Conservation (phyloP, 1,140 invertebrate species). For the Tenebrio molitor region DNA sequence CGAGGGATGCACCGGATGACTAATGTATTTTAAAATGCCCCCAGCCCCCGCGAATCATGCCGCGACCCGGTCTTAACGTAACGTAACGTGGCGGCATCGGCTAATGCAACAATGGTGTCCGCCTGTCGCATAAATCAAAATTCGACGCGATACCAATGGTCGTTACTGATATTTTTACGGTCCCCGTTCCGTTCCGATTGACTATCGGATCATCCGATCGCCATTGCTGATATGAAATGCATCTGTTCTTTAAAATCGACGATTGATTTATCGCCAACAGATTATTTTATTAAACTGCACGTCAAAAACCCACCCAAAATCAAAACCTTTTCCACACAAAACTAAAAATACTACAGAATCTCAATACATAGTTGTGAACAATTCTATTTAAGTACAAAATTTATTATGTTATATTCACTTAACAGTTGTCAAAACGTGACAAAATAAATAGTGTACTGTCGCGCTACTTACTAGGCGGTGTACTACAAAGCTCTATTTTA, state of each 20-base stretch:
- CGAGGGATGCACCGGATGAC: constrained; percentile 43
- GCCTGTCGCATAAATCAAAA: constrained; percentile 58
- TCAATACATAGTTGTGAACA: too few relatives aligned
- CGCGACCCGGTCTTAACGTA: constrained; percentile 48
- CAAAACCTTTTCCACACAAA: too few relatives aligned
- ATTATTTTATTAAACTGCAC: constrained; percentile 62
- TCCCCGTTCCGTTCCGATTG: constrained; percentile 57
- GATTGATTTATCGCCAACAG: constrained; percentile 62
- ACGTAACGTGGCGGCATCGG: constrained; percentile 36
- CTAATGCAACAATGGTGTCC: constrained; percentile 61
- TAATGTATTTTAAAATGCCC: constrained; percentile 54
- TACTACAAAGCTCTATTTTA: too few relatives aligned
- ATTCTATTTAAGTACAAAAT: too few relatives aligned
- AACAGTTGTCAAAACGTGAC: too few relatives aligned
- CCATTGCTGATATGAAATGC: constrained; percentile 60
- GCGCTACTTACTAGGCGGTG: too few relatives aligned
- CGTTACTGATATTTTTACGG: constrained; percentile 61
- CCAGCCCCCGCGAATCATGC: constrained; percentile 51
- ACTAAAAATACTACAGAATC: too few relatives aligned
- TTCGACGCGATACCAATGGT: constrained; percentile 57
- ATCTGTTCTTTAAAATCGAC: constrained; percentile 62
- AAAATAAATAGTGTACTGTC: too few relatives aligned
- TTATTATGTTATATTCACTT: too few relatives aligned
- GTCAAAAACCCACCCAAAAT: too few relatives aligned
- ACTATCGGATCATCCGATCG: constrained; percentile 59